These are phyloP conservation scores for Dunckerocampus dactyliophorus DNA, from an alignment of 2,113 vertebrate genomes.

Conservation along the genomic window DNA sequence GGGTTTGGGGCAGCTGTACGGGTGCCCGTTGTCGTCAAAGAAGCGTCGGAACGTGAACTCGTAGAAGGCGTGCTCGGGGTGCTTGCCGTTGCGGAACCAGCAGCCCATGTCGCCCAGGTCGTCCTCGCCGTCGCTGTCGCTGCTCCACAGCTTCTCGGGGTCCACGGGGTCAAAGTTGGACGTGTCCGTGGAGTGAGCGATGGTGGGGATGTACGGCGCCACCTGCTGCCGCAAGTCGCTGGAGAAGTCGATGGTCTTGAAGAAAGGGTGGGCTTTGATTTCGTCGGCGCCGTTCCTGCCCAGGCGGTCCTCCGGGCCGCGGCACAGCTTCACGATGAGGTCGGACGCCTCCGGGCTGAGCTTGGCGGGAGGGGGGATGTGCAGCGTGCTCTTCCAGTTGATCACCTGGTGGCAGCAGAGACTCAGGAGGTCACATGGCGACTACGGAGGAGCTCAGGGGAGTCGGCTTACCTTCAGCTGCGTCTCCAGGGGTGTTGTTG, in stretches of 20 bases:
- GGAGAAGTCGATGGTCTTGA: slow-evolving; percentile 89
- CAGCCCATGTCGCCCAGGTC: slow-evolving; percentile 85
- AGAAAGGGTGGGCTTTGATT: slow-evolving; percentile 95
- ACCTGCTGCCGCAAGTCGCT: slow-evolving; percentile 87
- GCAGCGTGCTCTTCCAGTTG: slow-evolving; percentile 93
- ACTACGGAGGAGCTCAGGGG: neutral
- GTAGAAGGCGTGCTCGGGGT: slow-evolving; percentile 96
- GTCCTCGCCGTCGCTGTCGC: slow-evolving; percentile 80
- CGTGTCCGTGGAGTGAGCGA: slow-evolving; percentile 91
- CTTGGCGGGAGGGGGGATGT: slow-evolving; percentile 88
- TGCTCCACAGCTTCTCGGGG: slow-evolving; percentile 94
- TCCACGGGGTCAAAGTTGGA: slow-evolving; percentile 98
- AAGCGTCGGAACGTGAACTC: slow-evolving; percentile 98
- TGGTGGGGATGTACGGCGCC: slow-evolving; percentile 92
- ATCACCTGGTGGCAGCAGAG: slow-evolving; percentile 79
- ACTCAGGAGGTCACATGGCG: neutral
- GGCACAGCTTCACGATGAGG: slow-evolving; percentile 91
- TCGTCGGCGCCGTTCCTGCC: slow-evolving; percentile 92
- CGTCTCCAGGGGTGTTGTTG: slow-evolving; percentile 93
- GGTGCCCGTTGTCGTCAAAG: slow-evolving; percentile 97
- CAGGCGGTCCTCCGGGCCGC: slow-evolving; percentile 90
- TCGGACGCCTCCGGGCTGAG: slow-evolving; percentile 91
- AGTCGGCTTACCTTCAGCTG: slow-evolving; percentile 88
- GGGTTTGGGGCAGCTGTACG: slow-evolving; percentile 95
- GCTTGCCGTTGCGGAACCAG: slow-evolving; percentile 96